These are phyloP conservation scores for Ifrita kowaldi DNA, from an alignment of 2,113 vertebrate species.

Conservation along the genomic window DNA sequence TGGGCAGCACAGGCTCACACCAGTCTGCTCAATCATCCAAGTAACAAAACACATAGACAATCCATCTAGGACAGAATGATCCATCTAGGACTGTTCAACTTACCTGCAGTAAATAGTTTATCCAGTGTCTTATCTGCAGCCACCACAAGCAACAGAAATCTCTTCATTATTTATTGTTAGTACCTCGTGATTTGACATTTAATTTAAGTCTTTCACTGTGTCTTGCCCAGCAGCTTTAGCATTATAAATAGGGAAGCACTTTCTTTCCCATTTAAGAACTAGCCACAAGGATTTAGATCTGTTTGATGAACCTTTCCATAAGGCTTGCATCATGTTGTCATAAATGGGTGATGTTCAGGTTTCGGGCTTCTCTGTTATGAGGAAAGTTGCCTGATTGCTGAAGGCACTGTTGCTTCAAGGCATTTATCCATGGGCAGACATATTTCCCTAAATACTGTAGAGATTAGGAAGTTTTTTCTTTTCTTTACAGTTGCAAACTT, in stretches of 20 bases:
- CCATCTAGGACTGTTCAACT: not conserved
- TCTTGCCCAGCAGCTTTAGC: conserved; percentile 30
- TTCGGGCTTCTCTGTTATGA: not conserved
- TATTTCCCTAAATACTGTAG: not conserved
- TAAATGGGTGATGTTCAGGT: not conserved
- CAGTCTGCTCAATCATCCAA: not conserved
- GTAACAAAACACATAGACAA: not conserved
- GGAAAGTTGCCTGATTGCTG: not conserved
- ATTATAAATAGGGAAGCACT: conserved; percentile 37
- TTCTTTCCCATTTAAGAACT: conserved; percentile 27
- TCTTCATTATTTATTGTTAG: conserved; percentile 58
- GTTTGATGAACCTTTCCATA: not conserved
- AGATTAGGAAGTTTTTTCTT: not conserved
- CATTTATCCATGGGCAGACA: not conserved
- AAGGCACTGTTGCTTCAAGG: not conserved
- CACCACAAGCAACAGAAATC: conserved; percentile 33
- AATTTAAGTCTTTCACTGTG: conserved; percentile 44
- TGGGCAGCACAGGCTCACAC: not conserved
- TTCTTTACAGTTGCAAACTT: not conserved
- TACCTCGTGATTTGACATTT: conserved; percentile 44
- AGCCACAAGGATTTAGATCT: conserved; percentile 14
- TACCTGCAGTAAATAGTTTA: conserved; percentile 34
- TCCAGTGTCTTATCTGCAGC: conserved; percentile 9
- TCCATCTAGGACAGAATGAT: not conserved
- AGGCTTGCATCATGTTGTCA: not conserved